phyloP scores from a whole-genome alignment of 1,140 invertebrate species.

The Lethocerus indicus region DNA sequence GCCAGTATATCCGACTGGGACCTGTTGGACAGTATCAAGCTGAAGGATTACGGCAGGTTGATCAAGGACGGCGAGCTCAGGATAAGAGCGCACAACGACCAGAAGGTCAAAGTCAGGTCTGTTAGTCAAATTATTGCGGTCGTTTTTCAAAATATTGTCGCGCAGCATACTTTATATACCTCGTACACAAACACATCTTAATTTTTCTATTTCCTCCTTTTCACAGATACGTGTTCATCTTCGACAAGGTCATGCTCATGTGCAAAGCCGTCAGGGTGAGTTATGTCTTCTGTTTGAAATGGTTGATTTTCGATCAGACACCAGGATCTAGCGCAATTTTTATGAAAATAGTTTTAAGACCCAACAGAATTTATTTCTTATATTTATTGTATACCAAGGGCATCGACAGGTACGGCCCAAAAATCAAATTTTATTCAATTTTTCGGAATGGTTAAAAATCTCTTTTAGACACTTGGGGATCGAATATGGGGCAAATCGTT shows the following conservation, averaged over 20 bases:
- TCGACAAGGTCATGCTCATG: constrained; percentile 90
- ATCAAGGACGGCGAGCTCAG: constrained; percentile 86
- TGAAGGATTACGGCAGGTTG: constrained; percentile 78
- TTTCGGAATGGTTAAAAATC: too few species aligned
- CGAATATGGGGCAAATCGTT: too few species aligned
- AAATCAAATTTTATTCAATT: too few species aligned
- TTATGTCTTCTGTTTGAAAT: too few species aligned
- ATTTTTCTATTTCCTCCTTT: constrained; percentile 19
- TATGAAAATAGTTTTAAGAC: too few species aligned
- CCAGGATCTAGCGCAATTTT: neutral
- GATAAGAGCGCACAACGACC: constrained; percentile 79
- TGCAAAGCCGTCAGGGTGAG: constrained; percentile 74
- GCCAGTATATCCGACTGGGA: constrained; percentile 65
- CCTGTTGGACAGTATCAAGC: constrained; percentile 54
- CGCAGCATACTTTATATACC: too few species aligned
- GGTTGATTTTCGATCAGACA: constrained; percentile 3
- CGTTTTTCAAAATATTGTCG: too few species aligned
- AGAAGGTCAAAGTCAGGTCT: constrained; percentile 56
- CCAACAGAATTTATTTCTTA: constrained; percentile 6
- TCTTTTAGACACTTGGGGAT: too few species aligned
- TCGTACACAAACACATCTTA: too few species aligned
- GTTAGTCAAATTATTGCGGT: too few species aligned
- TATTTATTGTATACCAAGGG: too few species aligned
- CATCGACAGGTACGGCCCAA: too few species aligned
- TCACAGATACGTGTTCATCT: constrained; percentile 82